These are phyloP conservation scores for Anguilla anguilla DNA, from an alignment of 2,797 vertebrate genomes.

Conservation along the genomic window DNA sequence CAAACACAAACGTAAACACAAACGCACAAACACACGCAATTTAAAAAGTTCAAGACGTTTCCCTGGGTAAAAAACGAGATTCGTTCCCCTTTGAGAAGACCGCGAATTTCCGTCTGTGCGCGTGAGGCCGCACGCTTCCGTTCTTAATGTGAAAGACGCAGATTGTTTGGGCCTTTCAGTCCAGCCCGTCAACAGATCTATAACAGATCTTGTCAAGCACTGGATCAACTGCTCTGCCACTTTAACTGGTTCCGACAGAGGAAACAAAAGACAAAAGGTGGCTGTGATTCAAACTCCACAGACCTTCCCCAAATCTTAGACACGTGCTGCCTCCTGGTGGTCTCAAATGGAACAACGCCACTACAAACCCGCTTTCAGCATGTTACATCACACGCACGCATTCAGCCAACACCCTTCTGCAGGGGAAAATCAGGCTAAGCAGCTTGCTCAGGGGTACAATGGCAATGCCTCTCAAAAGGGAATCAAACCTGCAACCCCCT, in stretches of 20 bases:
- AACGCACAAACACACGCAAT: constrained; percentile 26
- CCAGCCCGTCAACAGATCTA: neutral
- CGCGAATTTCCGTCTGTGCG: neutral
- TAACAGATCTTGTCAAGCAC: neutral
- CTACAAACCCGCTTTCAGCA: neutral
- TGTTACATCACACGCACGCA: neutral
- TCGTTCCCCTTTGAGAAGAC: neutral
- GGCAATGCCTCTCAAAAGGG: no score
- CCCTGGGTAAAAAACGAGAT: neutral
- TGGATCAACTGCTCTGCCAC: no score
- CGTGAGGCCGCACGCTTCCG: neutral
- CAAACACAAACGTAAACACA: neutral
- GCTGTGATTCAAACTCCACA: neutral
- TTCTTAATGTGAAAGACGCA: neutral
- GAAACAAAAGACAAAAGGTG: neutral
- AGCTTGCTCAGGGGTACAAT: neutral
- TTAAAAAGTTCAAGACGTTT: neutral
- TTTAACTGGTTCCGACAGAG: neutral
- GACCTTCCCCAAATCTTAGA: neutral
- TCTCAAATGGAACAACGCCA: neutral
- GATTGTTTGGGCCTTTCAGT: neutral
- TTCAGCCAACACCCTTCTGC: neutral
- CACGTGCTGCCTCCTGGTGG: constrained; percentile 36
- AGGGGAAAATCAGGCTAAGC: neutral
- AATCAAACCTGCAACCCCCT: neutral